Conservation (phyloP, 2,888 invertebrate genomes). For the Zeuzera pyrina region DNA sequence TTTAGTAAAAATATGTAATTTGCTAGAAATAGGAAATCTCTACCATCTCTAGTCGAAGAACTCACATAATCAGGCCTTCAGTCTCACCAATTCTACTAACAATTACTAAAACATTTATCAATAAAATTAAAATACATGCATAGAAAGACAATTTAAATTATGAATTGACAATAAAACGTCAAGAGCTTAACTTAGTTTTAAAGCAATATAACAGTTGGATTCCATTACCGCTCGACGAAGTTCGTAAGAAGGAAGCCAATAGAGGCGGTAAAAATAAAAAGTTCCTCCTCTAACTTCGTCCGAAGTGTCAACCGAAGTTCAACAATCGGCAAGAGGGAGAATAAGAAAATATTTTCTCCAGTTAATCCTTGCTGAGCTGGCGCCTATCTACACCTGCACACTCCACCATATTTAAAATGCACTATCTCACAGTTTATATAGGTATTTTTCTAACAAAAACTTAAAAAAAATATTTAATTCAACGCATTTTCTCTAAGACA, state of each 20-base stretch:
- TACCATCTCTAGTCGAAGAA: no score
- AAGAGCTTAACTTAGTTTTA: conserved; percentile 25
- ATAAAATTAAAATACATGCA: no score
- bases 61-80: no score
- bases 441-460: no score
- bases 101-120: no score
- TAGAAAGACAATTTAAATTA: conserved; percentile 14
- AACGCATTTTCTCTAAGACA: no score
- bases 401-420: conserved; percentile 4
- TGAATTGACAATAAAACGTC: conserved; percentile 19
- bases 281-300: conserved; percentile 34
- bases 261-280: conserved; percentile 42
- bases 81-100: no score
- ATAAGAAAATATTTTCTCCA: conserved; percentile 7
- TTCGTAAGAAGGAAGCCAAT: conserved; percentile 39
- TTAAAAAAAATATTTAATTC: no score
- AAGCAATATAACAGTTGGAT: conserved; percentile 44
- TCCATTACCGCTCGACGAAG: conserved; percentile 32
- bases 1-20: no score
- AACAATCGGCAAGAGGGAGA: conserved; percentile 28
- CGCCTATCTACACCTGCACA: conserved; percentile 12
- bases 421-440: not conserved
- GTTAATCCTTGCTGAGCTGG: conserved; percentile 6
- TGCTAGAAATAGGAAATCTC: no score
- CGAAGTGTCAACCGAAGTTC: conserved; percentile 46